These are phyloP conservation scores for Cosmia trapezina DNA, from an alignment of 2,888 invertebrate genomes.

Conservation along the genomic window DNA sequence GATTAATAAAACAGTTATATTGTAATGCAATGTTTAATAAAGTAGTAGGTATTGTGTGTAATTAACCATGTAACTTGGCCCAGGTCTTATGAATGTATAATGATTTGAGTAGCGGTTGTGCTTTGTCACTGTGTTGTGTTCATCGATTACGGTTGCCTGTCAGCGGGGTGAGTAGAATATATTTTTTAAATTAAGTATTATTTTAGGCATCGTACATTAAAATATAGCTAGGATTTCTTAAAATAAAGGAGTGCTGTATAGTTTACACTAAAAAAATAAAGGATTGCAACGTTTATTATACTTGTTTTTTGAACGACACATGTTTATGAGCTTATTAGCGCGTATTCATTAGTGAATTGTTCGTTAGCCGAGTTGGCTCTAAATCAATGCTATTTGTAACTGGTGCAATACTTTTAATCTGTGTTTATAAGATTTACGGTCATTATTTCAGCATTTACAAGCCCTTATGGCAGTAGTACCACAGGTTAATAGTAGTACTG, in stretches of 20 bases:
- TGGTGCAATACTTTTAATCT: not conserved
- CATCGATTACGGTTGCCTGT: slow-evolving; percentile 53
- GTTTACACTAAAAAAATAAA: not conserved
- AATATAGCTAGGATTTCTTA: not conserved
- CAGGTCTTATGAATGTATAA: slow-evolving; percentile 58
- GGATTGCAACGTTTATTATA: not conserved
- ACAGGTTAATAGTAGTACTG: no score
- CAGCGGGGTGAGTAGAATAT: slow-evolving; percentile 40
- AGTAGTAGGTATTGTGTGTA: slow-evolving; percentile 34
- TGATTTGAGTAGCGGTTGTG: slow-evolving; percentile 54
- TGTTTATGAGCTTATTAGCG: not conserved
- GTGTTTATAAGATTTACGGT: not conserved
- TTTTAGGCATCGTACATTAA: not conserved
- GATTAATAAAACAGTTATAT: slow-evolving; percentile 19
- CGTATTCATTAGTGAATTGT: not conserved
- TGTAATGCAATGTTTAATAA: slow-evolving; percentile 32
- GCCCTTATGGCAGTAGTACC: not conserved
- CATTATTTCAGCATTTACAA: not conserved
- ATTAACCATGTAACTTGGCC: slow-evolving; percentile 46
- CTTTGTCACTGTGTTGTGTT: slow-evolving; percentile 63
- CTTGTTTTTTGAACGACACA: not conserved
- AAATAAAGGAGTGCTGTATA: not conserved
- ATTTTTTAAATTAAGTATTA: not conserved
- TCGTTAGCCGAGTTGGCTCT: not conserved
- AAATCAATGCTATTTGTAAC: not conserved